Base-by-base conservation (phyloP, 2,888 invertebrate genomes). In the Dioctria linearis region DNA sequence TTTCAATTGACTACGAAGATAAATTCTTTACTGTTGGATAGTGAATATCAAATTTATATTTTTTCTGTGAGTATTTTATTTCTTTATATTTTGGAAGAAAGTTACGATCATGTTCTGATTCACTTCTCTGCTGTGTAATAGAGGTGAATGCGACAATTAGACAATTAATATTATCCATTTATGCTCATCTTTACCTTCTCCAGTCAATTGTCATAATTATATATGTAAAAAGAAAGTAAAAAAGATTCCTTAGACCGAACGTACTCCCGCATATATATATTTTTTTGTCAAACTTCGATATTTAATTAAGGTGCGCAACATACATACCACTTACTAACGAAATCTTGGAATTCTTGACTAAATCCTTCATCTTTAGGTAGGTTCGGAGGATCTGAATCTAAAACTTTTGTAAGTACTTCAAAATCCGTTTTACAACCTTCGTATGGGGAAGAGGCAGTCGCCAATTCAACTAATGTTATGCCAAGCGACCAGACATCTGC, bases 401-500 rank as follows among this genome's bases (percentile, higher is more conserved):
- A 93, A 85, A 98, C 97, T 91, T 95, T 95, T 78, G 96, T 94
- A 84, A 98, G 92, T 79, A 98, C 97, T 91, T 99, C 99, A 90
- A 99, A 99, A 90, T 99, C 99, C 86, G 96, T 98, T 90, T 95
- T 95, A 89, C 98, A 98, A 90, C 97, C 96, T 88, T 93, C 92
- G 89, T 97, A 97, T 0, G 99, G 99, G 88, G 98, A 98, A 84
- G 95, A 94, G 78, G 98, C 99, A 11, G 98, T 98, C 66, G 99
- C 99, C 86, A 99, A 91, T 91, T 99, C 99, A 76, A 99, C 96
- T 81, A 97, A 91, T 79, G 97, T 97, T 86, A 97, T 98, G 84
- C 99, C 99, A 84, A 99, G 91, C 84, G 98, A 98, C 99, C 99
- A 99, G 75, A 99, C 99, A 90, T 99, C 99, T 37, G 99, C 99